Evolutionary conservation across 2,113 vertebrate species (phyloP).

Genomic region (Cyprinodon tularosa): DNA sequence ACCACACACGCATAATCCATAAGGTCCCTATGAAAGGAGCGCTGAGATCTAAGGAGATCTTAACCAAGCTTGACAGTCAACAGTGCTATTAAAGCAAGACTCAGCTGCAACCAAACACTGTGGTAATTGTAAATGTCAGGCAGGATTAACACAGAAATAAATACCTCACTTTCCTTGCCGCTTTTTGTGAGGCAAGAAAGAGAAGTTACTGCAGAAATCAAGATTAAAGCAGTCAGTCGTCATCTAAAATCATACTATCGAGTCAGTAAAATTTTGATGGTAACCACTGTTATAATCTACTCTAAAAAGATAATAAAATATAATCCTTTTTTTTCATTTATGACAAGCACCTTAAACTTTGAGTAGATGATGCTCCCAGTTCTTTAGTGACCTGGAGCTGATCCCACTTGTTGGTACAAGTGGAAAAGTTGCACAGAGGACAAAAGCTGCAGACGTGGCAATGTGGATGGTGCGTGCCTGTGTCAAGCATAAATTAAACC

Average conservation of each 20-base stretch:
- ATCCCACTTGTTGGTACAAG: no score
- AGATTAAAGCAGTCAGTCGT: conserved; percentile 32
- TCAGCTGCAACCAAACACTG: conserved; percentile 78
- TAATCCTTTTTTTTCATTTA: conserved; percentile 41
- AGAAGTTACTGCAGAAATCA: conserved; percentile 26
- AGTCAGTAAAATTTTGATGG: conserved; percentile 24
- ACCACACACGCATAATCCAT: conserved; percentile 51
- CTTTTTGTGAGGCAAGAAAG: conserved; percentile 38
- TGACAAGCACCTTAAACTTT: background rate
- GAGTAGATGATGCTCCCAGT: no score
- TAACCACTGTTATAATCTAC: conserved; percentile 23
- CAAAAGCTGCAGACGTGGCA: no score
- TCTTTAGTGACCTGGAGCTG: no score
- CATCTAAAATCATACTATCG: conserved; percentile 15
- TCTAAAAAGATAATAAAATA: conserved; percentile 32
- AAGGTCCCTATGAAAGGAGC: conserved; percentile 68
- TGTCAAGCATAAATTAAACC: no score
- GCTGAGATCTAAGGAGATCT: conserved; percentile 72
- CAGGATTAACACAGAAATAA: conserved; percentile 80
- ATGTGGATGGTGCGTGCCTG: no score
- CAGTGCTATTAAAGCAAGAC: conserved; percentile 77
- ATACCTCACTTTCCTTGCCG: conserved; percentile 66
- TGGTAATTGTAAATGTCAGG: conserved; percentile 84
- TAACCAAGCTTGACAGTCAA: conserved; percentile 83
- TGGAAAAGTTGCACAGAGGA: no score